Conservation (phyloP, 2,888 invertebrate genomes). For the Embidobia sp. region DNA sequence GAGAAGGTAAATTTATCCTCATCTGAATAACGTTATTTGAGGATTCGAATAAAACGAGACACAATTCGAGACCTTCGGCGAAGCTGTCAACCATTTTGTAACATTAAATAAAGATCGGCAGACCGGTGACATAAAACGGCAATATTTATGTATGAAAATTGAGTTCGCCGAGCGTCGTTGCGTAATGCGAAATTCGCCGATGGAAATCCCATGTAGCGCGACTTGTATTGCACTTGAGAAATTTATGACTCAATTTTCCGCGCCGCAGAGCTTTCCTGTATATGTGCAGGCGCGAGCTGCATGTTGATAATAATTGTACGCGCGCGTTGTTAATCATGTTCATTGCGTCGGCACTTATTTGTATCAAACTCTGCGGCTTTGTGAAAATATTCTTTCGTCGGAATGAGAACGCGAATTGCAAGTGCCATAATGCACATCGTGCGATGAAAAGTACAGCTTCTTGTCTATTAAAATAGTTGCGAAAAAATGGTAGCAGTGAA, state of each 20-base stretch:
- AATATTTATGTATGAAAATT: conserved; percentile 45
- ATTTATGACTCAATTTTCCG: conserved; percentile 54
- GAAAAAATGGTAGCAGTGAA: too few species aligned
- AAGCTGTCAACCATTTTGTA: too few species aligned
- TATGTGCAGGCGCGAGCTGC: conserved; percentile 33
- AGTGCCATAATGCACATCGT: too few species aligned
- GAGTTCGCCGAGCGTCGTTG: conserved; percentile 1
- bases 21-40: too few species aligned
- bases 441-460: too few species aligned
- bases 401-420: too few species aligned
- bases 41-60: too few species aligned
- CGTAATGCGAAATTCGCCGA: conserved; percentile 27
- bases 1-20: too few species aligned
- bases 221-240: conserved; percentile 39
- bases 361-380: conserved; percentile 22
- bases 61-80: too few species aligned
- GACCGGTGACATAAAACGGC: conserved; percentile 11
- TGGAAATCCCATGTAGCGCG: conserved; percentile 35
- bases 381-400: too few species aligned
- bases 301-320: conserved; percentile 68
- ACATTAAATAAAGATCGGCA: conserved; percentile 11
- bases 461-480: too few species aligned
- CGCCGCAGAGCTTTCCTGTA: conserved; percentile 27
- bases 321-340: conserved; percentile 71
- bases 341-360: conserved; percentile 59